Conservation (phyloP, 2,888 invertebrate species). For the Drymonia ruficornis region DNA sequence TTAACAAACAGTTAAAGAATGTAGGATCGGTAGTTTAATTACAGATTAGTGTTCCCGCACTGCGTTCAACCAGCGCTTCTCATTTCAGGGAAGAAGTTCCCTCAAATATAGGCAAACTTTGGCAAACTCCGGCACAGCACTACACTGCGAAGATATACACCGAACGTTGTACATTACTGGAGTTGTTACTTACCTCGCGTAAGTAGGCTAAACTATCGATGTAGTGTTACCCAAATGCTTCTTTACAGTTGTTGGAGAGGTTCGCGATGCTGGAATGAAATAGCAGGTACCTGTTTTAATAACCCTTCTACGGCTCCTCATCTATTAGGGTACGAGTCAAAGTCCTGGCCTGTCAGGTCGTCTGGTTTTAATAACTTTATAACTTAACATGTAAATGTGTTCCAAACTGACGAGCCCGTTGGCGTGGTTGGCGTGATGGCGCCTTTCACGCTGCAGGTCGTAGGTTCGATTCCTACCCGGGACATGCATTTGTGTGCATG, state of each 20-base stretch:
- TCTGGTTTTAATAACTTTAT: too few species aligned
- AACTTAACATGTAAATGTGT: too few species aligned
- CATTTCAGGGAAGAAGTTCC: constrained; percentile 40
- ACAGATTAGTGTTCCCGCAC: constrained; percentile 27
- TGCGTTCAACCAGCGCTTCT: constrained; percentile 27
- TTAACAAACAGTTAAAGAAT: constrained; percentile 8
- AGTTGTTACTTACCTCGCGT: constrained; percentile 34
- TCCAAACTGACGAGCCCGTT: too few species aligned
- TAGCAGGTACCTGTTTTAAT: too few species aligned
- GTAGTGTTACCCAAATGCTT: not conserved
- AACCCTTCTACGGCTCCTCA: too few species aligned
- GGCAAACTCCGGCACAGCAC: constrained; percentile 32
- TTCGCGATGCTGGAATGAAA: not conserved
- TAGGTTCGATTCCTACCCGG: too few species aligned
- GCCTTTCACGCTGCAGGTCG: too few species aligned
- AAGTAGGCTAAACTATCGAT: constrained; percentile 5
- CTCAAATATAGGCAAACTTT: constrained; percentile 44
- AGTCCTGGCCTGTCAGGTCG: too few species aligned
- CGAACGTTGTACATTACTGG: constrained; percentile 32
- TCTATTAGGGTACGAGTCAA: too few species aligned
- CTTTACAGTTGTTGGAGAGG: not conserved
- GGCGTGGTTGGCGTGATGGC: too few species aligned
- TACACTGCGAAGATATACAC: constrained; percentile 35
- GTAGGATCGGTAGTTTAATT: constrained; percentile 35
- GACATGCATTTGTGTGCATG: too few species aligned